Percentiles rank a stretch among this genome's conserved stretches.
Evolutionary conservation across 1,140 invertebrate genomes (phyloP).

Genomic region (Bilobella aurantiaca): DNA sequence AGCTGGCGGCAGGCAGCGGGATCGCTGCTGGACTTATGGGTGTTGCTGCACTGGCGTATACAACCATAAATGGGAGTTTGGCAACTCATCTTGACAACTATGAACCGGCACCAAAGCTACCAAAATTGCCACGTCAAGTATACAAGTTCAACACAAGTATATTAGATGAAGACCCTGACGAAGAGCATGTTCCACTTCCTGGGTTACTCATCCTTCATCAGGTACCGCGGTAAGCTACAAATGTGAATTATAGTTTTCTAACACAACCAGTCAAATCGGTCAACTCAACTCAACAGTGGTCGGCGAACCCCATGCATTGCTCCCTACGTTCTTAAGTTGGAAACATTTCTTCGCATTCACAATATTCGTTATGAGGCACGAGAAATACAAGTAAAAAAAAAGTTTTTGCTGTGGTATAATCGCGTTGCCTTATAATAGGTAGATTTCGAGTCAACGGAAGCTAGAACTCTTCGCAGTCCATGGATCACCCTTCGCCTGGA

Average conservation of each 20-base stretch:
- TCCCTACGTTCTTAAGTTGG: conserved; percentile 28
- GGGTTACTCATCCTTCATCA: neutral
- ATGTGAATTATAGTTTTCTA: neutral
- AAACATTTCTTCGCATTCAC: conserved; percentile 29
- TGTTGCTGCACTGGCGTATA: too few relatives aligned
- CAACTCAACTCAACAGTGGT: neutral
- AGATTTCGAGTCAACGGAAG: neutral
- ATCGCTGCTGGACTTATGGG: too few relatives aligned
- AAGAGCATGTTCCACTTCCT: neutral
- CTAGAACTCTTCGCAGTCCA: neutral
- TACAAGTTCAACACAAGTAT: neutral
- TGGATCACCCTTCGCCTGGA: conserved; percentile 26
- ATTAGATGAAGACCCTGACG: neutral
- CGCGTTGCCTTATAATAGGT: neutral
- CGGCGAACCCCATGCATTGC: conserved; percentile 31
- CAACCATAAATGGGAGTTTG: too few relatives aligned
- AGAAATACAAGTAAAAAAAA: neutral
- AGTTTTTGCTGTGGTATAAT: neutral
- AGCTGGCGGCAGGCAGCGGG: too few relatives aligned
- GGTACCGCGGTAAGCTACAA: neutral
- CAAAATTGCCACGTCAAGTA: neutral
- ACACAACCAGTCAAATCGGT: neutral
- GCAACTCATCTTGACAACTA: too few relatives aligned
- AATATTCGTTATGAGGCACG: conserved; percentile 25
- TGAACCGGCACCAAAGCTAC: neutral